A percentile compares a stretch with the other conserved stretches of the same genome.
Conservation (phyloP, 92 coral and sea anemone genomes). For the Meandrina meandrites region DNA sequence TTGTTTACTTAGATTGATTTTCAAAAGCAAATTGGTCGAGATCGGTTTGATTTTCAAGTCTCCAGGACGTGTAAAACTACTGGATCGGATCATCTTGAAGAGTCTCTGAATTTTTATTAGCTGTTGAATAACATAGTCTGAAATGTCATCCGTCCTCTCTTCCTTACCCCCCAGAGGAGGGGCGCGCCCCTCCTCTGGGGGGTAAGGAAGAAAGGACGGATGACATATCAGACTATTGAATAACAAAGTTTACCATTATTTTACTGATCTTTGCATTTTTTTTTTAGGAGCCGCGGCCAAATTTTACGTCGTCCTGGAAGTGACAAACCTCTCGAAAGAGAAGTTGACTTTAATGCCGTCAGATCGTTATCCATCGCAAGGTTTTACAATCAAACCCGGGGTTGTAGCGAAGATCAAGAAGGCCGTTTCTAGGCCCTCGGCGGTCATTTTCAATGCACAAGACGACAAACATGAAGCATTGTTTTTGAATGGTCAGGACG, state of each 20-base stretch:
- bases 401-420: slow-evolving; percentile 75
- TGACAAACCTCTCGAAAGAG: slow-evolving; percentile 64
- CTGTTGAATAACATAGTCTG: too few relatives aligned
- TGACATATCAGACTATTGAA: too few relatives aligned
- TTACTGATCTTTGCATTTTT: background rate
- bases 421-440: slow-evolving; percentile 72
- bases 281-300: slow-evolving; percentile 62
- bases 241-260: background rate
- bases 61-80: too few relatives aligned
- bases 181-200: too few relatives aligned
- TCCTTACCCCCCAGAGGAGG: too few relatives aligned
- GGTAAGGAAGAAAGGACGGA: too few relatives aligned
- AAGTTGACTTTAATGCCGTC: slow-evolving; percentile 53
- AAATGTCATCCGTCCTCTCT: too few relatives aligned
- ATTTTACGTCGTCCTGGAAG: slow-evolving; percentile 73
- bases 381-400: slow-evolving; percentile 62
- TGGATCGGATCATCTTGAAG: too few relatives aligned
- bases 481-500: slow-evolving; percentile 58
- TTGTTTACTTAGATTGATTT: too few relatives aligned
- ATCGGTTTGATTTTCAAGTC: too few relatives aligned
- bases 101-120: too few relatives aligned
- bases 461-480: slow-evolving; percentile 24
- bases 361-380: slow-evolving; percentile 67
- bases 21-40: too few relatives aligned
- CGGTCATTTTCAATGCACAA: slow-evolving; percentile 59